Evolutionary conservation across 2,113 vertebrate species (phyloP).

Genomic region (Poeciliopsis retropinna): DNA sequence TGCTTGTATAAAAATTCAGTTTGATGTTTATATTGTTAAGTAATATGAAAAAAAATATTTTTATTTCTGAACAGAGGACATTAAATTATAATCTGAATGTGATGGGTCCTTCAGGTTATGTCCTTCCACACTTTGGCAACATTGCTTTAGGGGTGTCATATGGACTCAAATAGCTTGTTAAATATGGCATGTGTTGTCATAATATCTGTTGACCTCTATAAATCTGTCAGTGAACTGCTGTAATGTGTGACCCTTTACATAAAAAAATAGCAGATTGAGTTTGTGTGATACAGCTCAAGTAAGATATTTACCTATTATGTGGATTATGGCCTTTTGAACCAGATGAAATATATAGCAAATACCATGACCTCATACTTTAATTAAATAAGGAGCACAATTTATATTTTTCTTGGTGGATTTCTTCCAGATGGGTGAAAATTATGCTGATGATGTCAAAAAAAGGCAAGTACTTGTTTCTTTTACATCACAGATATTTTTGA

Average conservation of each 20-base stretch:
- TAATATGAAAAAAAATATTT: neutral
- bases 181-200: neutral
- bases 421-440: neutral
- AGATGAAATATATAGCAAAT: neutral
- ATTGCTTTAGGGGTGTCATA: neutral
- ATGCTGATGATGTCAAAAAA: neutral
- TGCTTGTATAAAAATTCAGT: neutral
- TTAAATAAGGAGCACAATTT: neutral
- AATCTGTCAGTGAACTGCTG: neutral
- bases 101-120: neutral
- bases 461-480: neutral
- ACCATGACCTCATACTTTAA: neutral
- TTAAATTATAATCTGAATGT: neutral
- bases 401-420: neutral
- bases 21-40: neutral
- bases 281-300: neutral
- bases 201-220: neutral
- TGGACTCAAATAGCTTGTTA: neutral
- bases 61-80: neutral
- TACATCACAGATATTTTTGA: no score
- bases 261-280: neutral
- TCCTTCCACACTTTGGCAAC: neutral
- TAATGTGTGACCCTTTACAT: neutral
- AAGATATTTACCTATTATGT: neutral
- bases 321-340: neutral